A percentile compares a stretch with the other conserved stretches of the same genome.
Conservation (phyloP, 2,797 vertebrate genomes). For the Hoplostethus mediterraneus region DNA sequence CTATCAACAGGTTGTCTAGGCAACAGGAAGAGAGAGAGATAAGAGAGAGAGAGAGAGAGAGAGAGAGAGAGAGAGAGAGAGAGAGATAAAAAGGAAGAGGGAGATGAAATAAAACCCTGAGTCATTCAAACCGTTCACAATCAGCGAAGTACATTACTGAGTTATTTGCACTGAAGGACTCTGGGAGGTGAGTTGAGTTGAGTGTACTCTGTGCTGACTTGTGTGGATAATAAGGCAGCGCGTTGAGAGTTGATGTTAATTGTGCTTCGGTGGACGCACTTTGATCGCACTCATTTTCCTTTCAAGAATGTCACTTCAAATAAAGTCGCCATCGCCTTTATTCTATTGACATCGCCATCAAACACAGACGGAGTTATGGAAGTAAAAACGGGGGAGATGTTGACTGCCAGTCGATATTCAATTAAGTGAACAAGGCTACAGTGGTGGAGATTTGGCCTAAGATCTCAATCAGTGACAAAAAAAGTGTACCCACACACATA, state of each 20-base stretch:
- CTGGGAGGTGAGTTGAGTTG: not conserved
- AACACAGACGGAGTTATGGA: conserved; percentile 44
- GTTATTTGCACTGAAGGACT: not conserved
- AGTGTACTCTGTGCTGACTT: not conserved
- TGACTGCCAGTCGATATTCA: conserved; percentile 39
- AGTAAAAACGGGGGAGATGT: not conserved
- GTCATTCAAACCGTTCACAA: not conserved
- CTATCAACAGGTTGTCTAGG: conserved; percentile 95
- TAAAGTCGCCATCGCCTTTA: conserved; percentile 2
- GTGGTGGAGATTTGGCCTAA: conserved; percentile 21
- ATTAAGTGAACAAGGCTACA: conserved; percentile 35
- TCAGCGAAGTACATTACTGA: not conserved
- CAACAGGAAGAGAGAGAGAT: conserved; percentile 29
- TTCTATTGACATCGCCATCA: conserved; percentile 21
- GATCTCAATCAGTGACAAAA: conserved; percentile 42
- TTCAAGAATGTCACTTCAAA: not conserved
- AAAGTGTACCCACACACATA: not conserved
- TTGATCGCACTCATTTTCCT: not conserved
- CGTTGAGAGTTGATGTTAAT: not conserved
- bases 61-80: not conserved
- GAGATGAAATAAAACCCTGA: not conserved
- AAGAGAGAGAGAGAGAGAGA: conserved; percentile 11
- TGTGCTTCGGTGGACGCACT: not conserved
- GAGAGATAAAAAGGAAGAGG: not conserved
- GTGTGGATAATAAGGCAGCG: not conserved